These are phyloP conservation scores for Agriopis marginaria DNA, from an alignment of 2,888 invertebrate species.

Conservation along the genomic window DNA sequence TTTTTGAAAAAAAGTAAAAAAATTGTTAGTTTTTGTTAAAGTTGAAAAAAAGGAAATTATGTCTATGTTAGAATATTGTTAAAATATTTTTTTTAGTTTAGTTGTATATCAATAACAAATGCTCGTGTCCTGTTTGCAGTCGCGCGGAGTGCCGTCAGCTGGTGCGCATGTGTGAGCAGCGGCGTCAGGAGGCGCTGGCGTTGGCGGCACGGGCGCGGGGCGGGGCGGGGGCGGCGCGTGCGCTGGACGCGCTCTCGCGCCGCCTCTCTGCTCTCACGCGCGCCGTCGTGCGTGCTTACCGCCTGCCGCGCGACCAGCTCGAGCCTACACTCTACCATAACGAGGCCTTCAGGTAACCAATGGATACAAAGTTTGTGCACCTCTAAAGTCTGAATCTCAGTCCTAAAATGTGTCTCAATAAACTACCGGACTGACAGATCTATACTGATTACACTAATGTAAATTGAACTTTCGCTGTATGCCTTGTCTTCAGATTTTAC, in stretches of 20 bases:
- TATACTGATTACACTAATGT: no score
- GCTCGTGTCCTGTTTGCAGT: constrained; percentile 65
- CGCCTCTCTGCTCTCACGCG: constrained; percentile 90
- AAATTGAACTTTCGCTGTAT: no score
- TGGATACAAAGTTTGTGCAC: no score
- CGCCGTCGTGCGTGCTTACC: constrained; percentile 90
- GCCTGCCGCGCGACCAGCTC: constrained; percentile 91
- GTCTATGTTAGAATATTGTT: no score
- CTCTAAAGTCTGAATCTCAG: no score
- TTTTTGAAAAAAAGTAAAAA: no score
- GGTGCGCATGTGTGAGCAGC: constrained; percentile 92
- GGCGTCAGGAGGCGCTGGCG: constrained; percentile 85
- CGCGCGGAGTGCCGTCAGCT: constrained; percentile 93
- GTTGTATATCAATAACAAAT: neutral
- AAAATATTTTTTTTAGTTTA: no score
- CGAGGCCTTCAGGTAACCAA: constrained; percentile 88
- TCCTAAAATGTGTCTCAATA: no score
- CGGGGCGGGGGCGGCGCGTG: constrained; percentile 88
- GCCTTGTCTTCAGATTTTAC: no score
- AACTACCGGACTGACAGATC: no score
- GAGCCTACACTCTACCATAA: constrained; percentile 93
- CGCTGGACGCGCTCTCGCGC: constrained; percentile 87
- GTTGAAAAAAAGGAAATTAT: no score
- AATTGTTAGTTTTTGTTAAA: no score
- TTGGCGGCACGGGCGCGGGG: constrained; percentile 73